phyloP scores from a whole-genome alignment of 2,797 vertebrate species.

The Florisuga fusca region DNA sequence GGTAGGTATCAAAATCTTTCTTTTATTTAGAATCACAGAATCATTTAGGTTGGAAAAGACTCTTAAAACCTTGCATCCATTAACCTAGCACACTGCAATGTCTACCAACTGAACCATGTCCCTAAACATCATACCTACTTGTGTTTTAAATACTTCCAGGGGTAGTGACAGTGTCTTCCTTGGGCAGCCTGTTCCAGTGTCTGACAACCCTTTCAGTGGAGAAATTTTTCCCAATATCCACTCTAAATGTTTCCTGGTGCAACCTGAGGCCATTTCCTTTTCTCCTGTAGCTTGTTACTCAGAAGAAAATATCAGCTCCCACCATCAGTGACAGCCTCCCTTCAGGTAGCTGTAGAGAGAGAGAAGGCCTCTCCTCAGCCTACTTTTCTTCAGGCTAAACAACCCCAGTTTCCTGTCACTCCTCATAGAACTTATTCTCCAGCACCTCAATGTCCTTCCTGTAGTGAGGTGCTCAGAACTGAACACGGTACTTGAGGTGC shows the following conservation, averaged over 20 bases:
- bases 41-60: neutral
- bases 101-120: neutral
- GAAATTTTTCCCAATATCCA: neutral
- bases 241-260: neutral
- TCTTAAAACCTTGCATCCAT: fast-evolving
- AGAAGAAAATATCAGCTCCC: fast-evolving
- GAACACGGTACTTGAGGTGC: fast-evolving
- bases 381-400: neutral
- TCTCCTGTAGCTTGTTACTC: neutral
- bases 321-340: neutral
- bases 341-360: neutral
- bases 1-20: neutral
- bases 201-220: neutral
- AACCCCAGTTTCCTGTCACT: fast-evolving
- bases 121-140: fast-evolving
- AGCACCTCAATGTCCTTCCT: neutral
- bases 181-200: neutral
- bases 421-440: neutral
- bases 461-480: neutral
- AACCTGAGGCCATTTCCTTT: neutral
- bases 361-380: fast-evolving
- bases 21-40: neutral
- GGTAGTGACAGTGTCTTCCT: neutral
- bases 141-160: neutral
- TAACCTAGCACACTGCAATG: neutral